phyloP scores from a whole-genome alignment of 2,797 vertebrate species.

The Enteromius treurensis region DNA sequence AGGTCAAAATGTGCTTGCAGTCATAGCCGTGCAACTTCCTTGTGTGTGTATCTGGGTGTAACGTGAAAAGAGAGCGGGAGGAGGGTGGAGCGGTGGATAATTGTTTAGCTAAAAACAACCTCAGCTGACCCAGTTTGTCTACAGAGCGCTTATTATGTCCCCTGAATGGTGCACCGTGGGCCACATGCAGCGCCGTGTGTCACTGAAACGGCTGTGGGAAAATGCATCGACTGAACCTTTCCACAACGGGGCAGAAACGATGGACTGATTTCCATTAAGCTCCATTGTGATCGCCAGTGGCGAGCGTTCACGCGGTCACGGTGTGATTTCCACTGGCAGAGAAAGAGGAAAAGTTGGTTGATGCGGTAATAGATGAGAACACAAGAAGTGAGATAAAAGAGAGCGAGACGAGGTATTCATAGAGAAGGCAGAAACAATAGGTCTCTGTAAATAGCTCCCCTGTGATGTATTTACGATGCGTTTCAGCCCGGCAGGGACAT shows the following conservation, averaged over 20 bases:
- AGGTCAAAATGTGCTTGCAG: conserved; percentile 35
- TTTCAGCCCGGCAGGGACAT: neutral
- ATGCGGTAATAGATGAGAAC: conserved; percentile 62
- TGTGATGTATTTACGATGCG: conserved; percentile 65
- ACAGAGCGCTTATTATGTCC: conserved; percentile 11
- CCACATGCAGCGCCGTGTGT: conserved; percentile 7
- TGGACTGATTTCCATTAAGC: conserved; percentile 35
- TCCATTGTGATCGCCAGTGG: neutral
- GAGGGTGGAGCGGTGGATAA: conserved; percentile 16
- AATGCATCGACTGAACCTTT: conserved; percentile 7
- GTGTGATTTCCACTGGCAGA: conserved; percentile 25
- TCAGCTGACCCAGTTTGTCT: conserved; percentile 41
- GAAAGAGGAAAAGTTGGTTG: conserved; percentile 38
- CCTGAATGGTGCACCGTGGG: conserved; percentile 3
- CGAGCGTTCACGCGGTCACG: neutral
- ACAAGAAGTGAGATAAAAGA: conserved; percentile 62
- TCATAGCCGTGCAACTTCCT: conserved; percentile 22
- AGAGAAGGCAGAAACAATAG: conserved; percentile 66
- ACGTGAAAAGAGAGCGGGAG: conserved; percentile 2
- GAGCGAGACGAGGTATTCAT: conserved; percentile 64
- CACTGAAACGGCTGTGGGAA: neutral
- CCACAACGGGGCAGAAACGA: conserved; percentile 5
- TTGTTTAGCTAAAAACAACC: conserved; percentile 49
- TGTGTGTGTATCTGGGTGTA: conserved; percentile 25
- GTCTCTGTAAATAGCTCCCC: conserved; percentile 71